A percentile compares a stretch with the other conserved stretches of the same genome.
phyloP scores from a whole-genome alignment of 2,113 vertebrate genomes.

The Elanus axillaris region DNA sequence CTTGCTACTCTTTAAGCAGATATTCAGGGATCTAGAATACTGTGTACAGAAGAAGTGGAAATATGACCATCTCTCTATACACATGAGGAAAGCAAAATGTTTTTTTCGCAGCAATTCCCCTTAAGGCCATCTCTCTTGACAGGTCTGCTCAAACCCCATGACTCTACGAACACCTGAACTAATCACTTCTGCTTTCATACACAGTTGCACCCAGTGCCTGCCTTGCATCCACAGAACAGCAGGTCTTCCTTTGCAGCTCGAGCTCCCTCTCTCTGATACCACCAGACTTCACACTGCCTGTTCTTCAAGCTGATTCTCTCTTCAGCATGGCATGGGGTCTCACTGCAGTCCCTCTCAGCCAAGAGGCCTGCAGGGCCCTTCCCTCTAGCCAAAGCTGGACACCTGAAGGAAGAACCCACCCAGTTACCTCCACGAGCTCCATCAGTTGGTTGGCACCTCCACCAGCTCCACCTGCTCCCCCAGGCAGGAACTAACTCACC shows the following conservation, averaged over 20 bases:
- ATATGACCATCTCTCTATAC: not conserved
- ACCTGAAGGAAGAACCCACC: not conserved
- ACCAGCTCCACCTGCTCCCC: not conserved
- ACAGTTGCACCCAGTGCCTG: not conserved
- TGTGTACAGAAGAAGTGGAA: not conserved
- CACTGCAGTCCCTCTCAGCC: not conserved
- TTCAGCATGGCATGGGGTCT: not conserved
- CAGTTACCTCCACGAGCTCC: not conserved
- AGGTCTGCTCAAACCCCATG: not conserved
- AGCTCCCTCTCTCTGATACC: not conserved
- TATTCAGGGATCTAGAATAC: not conserved
- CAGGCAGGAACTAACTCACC: not conserved
- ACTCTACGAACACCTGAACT: not conserved
- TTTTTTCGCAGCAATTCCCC: not conserved
- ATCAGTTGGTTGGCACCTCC: not conserved
- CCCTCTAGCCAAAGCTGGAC: not conserved
- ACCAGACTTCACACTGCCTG: not conserved
- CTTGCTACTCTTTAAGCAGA: not conserved
- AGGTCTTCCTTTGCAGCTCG: not conserved
- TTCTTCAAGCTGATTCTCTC: fast-evolving
- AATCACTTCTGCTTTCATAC: not conserved
- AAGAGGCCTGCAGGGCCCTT: not conserved
- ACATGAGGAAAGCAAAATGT: not conserved
- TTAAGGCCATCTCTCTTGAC: not conserved
- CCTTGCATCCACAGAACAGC: not conserved